Evolutionary conservation across 2,888 invertebrate genomes (phyloP).

Genomic region (Eilema depressum): DNA sequence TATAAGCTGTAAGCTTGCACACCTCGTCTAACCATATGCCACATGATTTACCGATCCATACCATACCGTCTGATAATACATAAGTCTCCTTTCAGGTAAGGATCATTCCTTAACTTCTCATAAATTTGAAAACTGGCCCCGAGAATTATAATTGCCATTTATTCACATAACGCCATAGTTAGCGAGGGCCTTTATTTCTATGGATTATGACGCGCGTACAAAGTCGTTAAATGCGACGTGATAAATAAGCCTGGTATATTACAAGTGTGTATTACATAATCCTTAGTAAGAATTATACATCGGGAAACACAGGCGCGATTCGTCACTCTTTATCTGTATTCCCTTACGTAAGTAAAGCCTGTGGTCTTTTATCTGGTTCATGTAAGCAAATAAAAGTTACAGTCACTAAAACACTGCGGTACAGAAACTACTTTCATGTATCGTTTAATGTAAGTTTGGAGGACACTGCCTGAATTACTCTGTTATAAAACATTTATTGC

Average conservation of each 20-base stretch:
- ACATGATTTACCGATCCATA: background rate
- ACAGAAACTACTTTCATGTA: slow-evolving; percentile 26
- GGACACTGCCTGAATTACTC: slow-evolving; percentile 21
- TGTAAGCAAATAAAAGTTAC: slow-evolving; percentile 28
- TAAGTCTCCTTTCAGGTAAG: background rate
- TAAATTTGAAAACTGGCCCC: background rate
- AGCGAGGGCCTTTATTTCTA: slow-evolving; percentile 22
- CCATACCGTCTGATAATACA: background rate
- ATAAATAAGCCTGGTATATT: slow-evolving; percentile 33
- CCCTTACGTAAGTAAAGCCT: slow-evolving; percentile 25
- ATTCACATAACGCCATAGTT: slow-evolving; percentile 12
- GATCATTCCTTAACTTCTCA: background rate
- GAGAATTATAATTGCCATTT: too few relatives aligned
- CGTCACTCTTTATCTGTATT: slow-evolving; percentile 27
- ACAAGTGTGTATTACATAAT: slow-evolving; percentile 38
- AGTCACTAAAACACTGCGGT: slow-evolving; percentile 22
- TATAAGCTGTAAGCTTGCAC: background rate
- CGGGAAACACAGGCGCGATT: slow-evolving; percentile 34
- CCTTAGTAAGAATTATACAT: slow-evolving; percentile 26
- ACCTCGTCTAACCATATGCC: background rate
- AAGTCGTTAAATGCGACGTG: slow-evolving; percentile 28
- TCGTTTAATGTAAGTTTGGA: slow-evolving; percentile 28
- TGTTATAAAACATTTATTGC: slow-evolving; percentile 28
- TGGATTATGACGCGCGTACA: slow-evolving; percentile 21
- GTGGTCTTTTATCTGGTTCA: slow-evolving; percentile 23